A percentile compares a stretch with the other conserved stretches of the same genome.
Evolutionary conservation across 2,888 invertebrate species (phyloP).

Genomic region (Drosophila borealis): DNA sequence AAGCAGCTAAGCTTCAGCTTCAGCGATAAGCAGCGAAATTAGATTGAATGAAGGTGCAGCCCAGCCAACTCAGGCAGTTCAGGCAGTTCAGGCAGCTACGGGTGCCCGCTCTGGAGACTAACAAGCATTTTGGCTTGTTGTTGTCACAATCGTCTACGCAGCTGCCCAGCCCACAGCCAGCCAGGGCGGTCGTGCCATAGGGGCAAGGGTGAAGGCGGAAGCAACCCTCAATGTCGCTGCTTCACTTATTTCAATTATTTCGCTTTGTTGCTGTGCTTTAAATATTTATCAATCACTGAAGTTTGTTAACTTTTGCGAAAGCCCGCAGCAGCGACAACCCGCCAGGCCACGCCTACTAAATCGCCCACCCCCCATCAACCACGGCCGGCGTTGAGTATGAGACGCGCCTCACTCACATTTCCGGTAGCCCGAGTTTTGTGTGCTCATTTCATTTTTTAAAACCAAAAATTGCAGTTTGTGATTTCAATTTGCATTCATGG

Average conservation of each 20-base stretch:
- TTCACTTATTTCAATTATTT: conserved; percentile 85
- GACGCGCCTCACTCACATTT: conserved; percentile 52
- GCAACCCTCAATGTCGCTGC: conserved; percentile 74
- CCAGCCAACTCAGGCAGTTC: background rate
- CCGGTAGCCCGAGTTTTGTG: conserved; percentile 25
- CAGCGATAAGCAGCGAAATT: conserved; percentile 81
- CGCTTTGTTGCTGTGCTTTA: conserved; percentile 84
- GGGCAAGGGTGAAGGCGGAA: conserved; percentile 21
- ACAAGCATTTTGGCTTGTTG: conserved; percentile 67
- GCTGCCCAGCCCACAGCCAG: conserved; percentile 16
- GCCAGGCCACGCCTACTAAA: background rate
- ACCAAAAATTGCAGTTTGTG: conserved; percentile 61
- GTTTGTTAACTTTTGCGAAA: conserved; percentile 82
- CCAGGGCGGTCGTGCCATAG: conserved; percentile 5
- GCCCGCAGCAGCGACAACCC: conserved; percentile 20
- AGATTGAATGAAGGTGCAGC: conserved; percentile 76
- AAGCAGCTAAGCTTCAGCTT: conserved; percentile 78
- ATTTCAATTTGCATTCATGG: conserved; percentile 70
- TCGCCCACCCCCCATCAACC: background rate
- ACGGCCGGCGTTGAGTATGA: conserved; percentile 4
- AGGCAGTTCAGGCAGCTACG: conserved; percentile 4
- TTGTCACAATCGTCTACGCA: conserved; percentile 63
- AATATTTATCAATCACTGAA: conserved; percentile 85
- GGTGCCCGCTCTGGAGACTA: conserved; percentile 45
- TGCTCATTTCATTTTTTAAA: background rate